Evolutionary conservation across 2,888 invertebrate species (phyloP), one percentile per base, ranked within the genome.

Genomic region (Noctua fimbriata): DNA sequence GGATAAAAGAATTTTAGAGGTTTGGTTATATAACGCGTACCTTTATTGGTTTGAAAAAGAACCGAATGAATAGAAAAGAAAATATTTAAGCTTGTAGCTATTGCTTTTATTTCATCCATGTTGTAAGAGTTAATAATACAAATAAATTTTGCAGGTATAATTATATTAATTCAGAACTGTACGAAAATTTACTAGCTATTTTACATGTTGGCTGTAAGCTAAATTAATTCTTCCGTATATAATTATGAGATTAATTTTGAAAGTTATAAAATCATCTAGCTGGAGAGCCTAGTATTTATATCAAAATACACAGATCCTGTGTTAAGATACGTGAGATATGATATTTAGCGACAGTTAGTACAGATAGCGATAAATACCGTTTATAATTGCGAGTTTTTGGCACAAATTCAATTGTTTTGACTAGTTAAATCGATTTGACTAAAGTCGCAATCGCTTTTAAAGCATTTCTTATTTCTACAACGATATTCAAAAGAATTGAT

Each of bases 81-180:
- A 82, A n/a, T 47, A 36, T 36, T 36, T 36, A 7, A 14, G 41
- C 49, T 14, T 70, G 58, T 70, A 58, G 41, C n/a, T 70, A 69
- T 76, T 82, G 55, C 69, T 58, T 82, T 47, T 24, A 21, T 47
- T 14, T 16, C 6, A 52, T 9, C 0, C 18, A 10, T 44, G 36
- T 36, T 73, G 24, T 69, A 47, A 75, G 47, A 75, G 55, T 58
- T 65, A 32, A 65, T 69, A 32, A 41, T 41, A 41, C 41, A 41
- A 7, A 41, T 44, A 14, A 28, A 28, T 28, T 65, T 52, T 41
- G 4, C 28, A 14, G 12, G 16, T 6, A 69, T 18, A 49, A 10
- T 28, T 44, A 2, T 69, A 18, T 28, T n/a, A 28, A 66, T 24
- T 65, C 36, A 28, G 52, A 52, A 55, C 32, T 63, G 32, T 63